phyloP scores from a whole-genome alignment of 1,140 invertebrate species.

The Eueides isabella region DNA sequence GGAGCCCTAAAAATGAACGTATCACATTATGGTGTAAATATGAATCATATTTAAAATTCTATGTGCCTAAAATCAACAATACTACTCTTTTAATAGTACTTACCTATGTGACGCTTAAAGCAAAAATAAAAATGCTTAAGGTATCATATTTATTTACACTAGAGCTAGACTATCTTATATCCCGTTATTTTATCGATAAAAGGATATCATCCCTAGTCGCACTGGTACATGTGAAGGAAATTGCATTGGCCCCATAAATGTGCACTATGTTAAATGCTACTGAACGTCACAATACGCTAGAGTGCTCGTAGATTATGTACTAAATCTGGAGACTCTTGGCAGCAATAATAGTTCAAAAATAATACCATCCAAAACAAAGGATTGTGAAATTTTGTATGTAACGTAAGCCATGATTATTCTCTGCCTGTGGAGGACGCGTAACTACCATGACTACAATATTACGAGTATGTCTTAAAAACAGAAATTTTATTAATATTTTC shows the following conservation, averaged over 20 bases:
- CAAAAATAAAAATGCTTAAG: no score
- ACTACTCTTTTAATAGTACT: no score
- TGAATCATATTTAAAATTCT: no score
- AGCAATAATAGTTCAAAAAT: constrained; percentile 30
- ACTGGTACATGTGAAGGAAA: constrained; percentile 30
- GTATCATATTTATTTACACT: no score
- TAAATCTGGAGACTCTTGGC: constrained; percentile 33
- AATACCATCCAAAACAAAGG: constrained; percentile 20
- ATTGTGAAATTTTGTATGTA: constrained; percentile 6
- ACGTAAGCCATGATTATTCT: constrained; percentile 32
- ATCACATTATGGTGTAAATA: no score
- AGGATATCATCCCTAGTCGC: constrained; percentile 22
- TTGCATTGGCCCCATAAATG: constrained; percentile 31
- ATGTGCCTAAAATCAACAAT: no score
- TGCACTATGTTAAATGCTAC: constrained; percentile 32
- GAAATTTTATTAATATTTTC: not conserved
- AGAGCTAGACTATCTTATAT: no score
- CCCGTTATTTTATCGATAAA: not conserved
- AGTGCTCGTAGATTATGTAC: constrained; percentile 38
- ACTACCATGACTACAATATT: constrained; percentile 13
- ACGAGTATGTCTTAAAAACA: constrained; percentile 17
- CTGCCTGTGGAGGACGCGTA: constrained; percentile 19
- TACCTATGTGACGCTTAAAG: no score
- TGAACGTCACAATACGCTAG: constrained; percentile 29
- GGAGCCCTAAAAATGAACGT: no score